Evolutionary conservation across 1,140 invertebrate species (phyloP), one percentile per base, ranked within the genome.

Genomic region (Pseudomyrmex sp.): DNA sequence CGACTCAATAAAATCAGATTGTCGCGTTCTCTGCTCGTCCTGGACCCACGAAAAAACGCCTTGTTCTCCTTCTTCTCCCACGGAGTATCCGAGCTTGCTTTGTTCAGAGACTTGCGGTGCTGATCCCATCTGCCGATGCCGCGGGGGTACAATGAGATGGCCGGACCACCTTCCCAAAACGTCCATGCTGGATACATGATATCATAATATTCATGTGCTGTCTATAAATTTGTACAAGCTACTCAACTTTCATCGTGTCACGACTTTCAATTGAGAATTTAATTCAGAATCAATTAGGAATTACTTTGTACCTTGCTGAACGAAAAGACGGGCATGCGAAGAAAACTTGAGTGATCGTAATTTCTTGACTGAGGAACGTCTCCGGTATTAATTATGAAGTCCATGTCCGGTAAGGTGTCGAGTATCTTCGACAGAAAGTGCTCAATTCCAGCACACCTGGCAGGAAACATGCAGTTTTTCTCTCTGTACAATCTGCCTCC

Each of bases 101-200:
- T 94, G 18, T 96, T 95, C 63, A 99, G 95, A 50, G 96, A 96
- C 79, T 96, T 94, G 65, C 98, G 95, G 90, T 97, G 97, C 84
- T 96, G 90, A 94, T 99, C 98, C 99, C 99, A 99, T 65, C 98
- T 94, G 0, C 98, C 98, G 73, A 99, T 96, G 54, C 99, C 99
- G 72, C 96, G 97, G 0, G 99, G 98, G 95, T 99, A 99, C 8
- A 99, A 93, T 62, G 97, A 96, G 86, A 99, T 99, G 2, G 98
- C 98, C 59, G 99, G 99, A 1, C 99, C 99, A 62, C 99, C 98
- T 95, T 98, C 98, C 98, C 98, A 99, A 94, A 99, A 99, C 48
- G 97, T 97, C 99, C 99, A 99, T 0, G 98, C 97, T 65, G 99
- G 99, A 95, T 99, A 99, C 95, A 97, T 98, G 80, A 99, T 99